Evolutionary conservation across 2,113 vertebrate species (phyloP).

Genomic region (Antigone vipio): DNA sequence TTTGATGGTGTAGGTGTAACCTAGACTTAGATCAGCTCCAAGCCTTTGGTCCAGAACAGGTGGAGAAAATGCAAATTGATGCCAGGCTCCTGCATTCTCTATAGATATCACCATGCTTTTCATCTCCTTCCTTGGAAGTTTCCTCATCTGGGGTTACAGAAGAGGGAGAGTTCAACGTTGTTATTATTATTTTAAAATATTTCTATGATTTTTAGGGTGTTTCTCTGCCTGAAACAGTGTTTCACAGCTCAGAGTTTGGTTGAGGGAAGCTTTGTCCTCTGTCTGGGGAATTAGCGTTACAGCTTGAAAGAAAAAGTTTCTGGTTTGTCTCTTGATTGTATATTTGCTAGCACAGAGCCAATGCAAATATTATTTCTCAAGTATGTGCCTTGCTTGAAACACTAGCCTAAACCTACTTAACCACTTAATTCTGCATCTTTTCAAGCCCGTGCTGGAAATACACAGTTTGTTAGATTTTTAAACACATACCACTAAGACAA

Average conservation of each 20-base stretch:
- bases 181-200: neutral
- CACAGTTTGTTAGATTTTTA: neutral
- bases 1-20: neutral
- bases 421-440: conserved; percentile 40
- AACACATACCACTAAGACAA: neutral
- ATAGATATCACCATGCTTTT: neutral
- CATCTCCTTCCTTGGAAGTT: neutral
- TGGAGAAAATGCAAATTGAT: neutral
- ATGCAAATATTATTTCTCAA: conserved; percentile 69
- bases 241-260: conserved; percentile 21
- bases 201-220: neutral
- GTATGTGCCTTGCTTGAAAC: conserved; percentile 41
- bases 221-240: neutral
- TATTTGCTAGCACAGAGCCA: conserved; percentile 58
- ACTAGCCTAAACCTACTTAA: conserved; percentile 47
- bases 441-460: neutral
- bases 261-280: neutral
- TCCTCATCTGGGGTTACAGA: neutral
- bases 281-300: neutral
- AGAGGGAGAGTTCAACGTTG: neutral
- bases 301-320: conserved; percentile 20
- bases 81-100: neutral
- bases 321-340: conserved; percentile 57
- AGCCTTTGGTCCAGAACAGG: neutral
- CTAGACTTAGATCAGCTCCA: neutral